Evolutionary conservation across 2,113 vertebrate genomes (phyloP).

Genomic region (Orycteropus afer): DNA sequence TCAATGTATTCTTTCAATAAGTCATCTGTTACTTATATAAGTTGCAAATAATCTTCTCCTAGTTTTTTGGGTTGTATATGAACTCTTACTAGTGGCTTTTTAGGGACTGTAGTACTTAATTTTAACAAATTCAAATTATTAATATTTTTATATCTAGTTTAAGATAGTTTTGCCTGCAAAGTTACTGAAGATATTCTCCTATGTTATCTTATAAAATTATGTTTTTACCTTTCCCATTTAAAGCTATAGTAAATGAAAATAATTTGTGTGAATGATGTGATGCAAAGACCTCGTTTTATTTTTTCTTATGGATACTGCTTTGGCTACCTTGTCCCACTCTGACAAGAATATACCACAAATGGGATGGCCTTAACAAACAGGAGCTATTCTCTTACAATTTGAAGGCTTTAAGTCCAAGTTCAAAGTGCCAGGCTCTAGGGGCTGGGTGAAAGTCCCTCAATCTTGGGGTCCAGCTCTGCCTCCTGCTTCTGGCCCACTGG

Average conservation of each 20-base stretch:
- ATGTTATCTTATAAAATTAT: background rate
- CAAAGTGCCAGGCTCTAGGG: too few species aligned
- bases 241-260: background rate
- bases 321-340: too few species aligned
- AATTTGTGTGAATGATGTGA: background rate
- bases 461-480: too few species aligned
- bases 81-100: background rate
- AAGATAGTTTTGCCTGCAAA: background rate
- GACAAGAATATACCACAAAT: too few species aligned
- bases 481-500: too few species aligned
- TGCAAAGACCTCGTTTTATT: background rate
- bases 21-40: background rate
- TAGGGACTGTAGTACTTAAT: background rate
- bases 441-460: too few species aligned
- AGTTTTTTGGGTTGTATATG: background rate
- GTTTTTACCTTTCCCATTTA: background rate
- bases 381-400: too few species aligned
- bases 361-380: too few species aligned
- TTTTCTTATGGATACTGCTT: slow-evolving; percentile 4
- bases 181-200: background rate
- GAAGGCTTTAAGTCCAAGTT: too few species aligned
- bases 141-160: background rate
- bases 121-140: background rate
- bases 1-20: background rate
- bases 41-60: background rate